phyloP scores from a whole-genome alignment of 2,888 invertebrate genomes.

The Creontiades dilutus region DNA sequence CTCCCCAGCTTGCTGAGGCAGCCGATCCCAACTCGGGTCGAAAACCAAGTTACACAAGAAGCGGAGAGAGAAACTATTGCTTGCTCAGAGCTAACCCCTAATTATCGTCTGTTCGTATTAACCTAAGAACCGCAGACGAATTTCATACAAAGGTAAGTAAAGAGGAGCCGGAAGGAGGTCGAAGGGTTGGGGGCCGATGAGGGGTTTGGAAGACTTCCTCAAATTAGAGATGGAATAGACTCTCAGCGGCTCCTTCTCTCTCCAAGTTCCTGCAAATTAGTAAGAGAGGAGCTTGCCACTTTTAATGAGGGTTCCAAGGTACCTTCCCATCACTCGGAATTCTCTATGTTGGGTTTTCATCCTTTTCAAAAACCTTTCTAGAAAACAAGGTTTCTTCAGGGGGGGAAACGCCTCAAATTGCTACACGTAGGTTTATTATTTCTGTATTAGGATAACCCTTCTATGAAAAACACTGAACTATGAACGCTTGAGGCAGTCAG shows the following conservation, averaged over 20 bases:
- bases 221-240: constrained; percentile 64
- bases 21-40: constrained; percentile 48
- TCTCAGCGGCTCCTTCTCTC: constrained; percentile 50
- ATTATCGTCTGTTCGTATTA: constrained; percentile 62
- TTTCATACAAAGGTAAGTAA: constrained; percentile 64
- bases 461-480: too few relatives aligned
- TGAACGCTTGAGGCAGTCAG: too few relatives aligned
- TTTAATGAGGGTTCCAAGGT: constrained; percentile 55
- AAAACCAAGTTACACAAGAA: constrained; percentile 54
- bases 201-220: constrained; percentile 45
- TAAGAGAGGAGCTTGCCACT: constrained; percentile 57
- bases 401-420: too few relatives aligned
- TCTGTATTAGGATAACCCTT: too few relatives aligned
- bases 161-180: constrained; percentile 27
- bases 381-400: background rate
- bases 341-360: constrained; percentile 15
- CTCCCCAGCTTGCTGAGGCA: constrained; percentile 41
- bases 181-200: background rate
- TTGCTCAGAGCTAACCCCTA: constrained; percentile 56
- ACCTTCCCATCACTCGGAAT: constrained; percentile 22
- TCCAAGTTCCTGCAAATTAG: constrained; percentile 61
- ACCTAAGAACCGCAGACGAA: constrained; percentile 64
- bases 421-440: too few relatives aligned
- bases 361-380: constrained; percentile 3
- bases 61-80: constrained; percentile 51